Base-by-base conservation (phyloP, 2,797 vertebrate genomes). In the Ctenochaetus hawaiiensis region DNA sequence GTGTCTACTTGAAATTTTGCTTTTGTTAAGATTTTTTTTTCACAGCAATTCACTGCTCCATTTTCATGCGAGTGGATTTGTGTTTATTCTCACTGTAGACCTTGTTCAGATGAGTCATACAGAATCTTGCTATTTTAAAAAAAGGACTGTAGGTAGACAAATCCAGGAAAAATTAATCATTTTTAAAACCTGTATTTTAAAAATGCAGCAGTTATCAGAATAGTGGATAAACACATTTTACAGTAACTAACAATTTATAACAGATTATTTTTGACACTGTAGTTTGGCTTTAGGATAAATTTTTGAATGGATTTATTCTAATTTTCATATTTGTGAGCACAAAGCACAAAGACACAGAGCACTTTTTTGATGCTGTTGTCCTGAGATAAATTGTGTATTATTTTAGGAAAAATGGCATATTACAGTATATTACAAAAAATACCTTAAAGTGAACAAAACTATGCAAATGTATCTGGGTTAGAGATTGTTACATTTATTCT, bases 61-160 rank as follows among this genome's bases (percentile, higher is more conserved):
- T 73, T 77, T 84, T 48, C 41, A 63, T 76, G 49, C 26, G 26
- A 60, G 53, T 23, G 17, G 37, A 49, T 78, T 41, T 81, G 37
- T 76, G 72, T 82, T 37, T 41, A 83, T 73, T 65, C 51, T 74
- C 20, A 63, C 82, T 73, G 82, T 61, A 75, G 67, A 77, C 75
- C 65, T 85, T 71, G 71, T 68, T 81, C 65, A 78, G 62, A 86
- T 63, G 75, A 86, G 58, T 87, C 77, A 83, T 45, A 52, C 37
- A 41, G 48, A 59, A 57, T 75, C 26, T 65, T 66, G 45, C 30
- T 53, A 8, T 53, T 52, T 44, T 41, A 51, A 75, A 77, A 12
- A 59, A 74, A 4, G 6, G 49, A 58, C 64, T 63, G 26, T 18
- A 69, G 47, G 48, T 62, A 13, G 23, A 71, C 22, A 60, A 54